Conservation (phyloP, 2,888 invertebrate species). For the Eudasyphora cyanicolor region DNA sequence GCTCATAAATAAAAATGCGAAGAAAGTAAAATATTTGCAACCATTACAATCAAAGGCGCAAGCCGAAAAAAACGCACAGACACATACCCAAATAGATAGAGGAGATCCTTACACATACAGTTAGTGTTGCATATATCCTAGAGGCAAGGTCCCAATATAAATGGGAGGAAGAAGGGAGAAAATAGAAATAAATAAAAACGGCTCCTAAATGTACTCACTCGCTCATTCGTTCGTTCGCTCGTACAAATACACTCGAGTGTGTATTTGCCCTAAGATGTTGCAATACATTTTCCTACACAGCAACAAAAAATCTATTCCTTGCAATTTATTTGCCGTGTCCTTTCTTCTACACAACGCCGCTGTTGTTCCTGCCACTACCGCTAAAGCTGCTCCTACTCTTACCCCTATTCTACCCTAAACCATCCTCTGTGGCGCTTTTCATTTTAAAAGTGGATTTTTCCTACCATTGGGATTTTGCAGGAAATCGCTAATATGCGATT, state of each 20-base stretch:
- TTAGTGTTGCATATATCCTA: not conserved
- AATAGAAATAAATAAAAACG: not conserved
- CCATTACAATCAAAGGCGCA: not conserved
- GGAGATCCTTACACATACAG: constrained; percentile 4
- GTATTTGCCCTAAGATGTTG: constrained; percentile 13
- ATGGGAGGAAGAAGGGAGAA: not conserved
- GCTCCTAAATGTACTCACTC: not conserved
- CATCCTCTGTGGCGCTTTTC: constrained; percentile 3
- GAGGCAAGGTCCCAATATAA: not conserved
- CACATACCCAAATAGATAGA: not conserved
- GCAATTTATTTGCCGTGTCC: constrained; percentile 22
- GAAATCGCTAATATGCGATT: constrained; percentile 27
- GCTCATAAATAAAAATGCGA: constrained; percentile 53
- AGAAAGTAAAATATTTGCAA: constrained; percentile 46
- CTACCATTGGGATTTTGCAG: not conserved
- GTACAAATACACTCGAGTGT: constrained; percentile 22
- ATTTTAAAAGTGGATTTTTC: constrained; percentile 5
- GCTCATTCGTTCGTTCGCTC: too few relatives aligned
- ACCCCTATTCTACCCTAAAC: not conserved
- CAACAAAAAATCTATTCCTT: not conserved
- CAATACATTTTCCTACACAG: constrained; percentile 18
- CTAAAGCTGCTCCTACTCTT: not conserved
- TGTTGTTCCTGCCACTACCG: too few relatives aligned
- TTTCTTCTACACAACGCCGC: not conserved
- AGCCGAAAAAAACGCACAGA: too few relatives aligned